Evolutionary conservation across 2,888 invertebrate species (phyloP).

Genomic region (Hydrotaea diabolus): DNA sequence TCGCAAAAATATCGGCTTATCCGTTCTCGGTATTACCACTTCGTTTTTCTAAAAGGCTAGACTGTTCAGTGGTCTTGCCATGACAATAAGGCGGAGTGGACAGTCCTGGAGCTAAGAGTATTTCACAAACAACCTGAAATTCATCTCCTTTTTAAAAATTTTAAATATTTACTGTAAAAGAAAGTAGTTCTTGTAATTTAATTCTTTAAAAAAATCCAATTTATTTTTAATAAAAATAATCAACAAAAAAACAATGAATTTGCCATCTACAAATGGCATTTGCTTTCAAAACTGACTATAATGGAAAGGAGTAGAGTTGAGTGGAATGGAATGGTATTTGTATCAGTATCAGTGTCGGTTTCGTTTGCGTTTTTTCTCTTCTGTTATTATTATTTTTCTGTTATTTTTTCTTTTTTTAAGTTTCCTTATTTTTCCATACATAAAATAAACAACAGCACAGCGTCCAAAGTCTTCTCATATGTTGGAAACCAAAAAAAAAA

Average conservation of each 20-base stretch:
- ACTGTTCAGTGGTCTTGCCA: too few relatives aligned
- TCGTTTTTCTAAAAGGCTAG: too few relatives aligned
- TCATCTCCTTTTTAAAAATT: too few relatives aligned
- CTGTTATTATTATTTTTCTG: constrained; percentile 3
- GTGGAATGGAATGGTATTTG: neutral
- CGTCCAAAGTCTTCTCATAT: constrained; percentile 4
- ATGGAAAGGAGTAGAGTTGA: neutral
- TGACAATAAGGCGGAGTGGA: too few relatives aligned
- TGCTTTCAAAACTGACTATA: neutral
- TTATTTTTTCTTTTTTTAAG: neutral
- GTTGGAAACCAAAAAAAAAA: neutral
- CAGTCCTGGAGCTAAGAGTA: too few relatives aligned
- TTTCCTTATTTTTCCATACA: constrained; percentile 18
- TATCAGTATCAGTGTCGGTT: neutral
- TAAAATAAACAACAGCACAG: constrained; percentile 1
- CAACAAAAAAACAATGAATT: constrained; percentile 1
- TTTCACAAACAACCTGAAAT: too few relatives aligned
- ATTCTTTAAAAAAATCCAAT: constrained; percentile 21
- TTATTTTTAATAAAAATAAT: constrained; percentile 24
- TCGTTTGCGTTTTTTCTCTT: neutral
- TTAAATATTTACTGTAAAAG: too few relatives aligned
- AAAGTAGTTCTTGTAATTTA: neutral
- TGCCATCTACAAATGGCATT: constrained; percentile 12
- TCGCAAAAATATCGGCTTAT: too few relatives aligned
- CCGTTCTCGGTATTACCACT: too few relatives aligned